Evolutionary conservation across 1,140 invertebrate species (phyloP), one percentile per base, ranked within the genome.

Genomic region (Cylas formicarius): DNA sequence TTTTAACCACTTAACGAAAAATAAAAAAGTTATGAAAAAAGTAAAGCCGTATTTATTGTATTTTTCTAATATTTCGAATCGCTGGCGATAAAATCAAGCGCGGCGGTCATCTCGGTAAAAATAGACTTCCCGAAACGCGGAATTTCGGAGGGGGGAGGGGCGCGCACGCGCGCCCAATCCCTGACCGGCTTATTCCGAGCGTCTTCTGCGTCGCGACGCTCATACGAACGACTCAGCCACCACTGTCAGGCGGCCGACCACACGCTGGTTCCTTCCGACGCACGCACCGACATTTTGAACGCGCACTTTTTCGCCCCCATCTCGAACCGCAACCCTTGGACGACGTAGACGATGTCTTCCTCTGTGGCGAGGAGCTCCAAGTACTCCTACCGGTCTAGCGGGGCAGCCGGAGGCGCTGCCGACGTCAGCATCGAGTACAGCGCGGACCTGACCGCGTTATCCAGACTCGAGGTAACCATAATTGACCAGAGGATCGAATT

Each of bases 371-470:
- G 86, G 73, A 77, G 81, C 57, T 87, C 86, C 65, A 91, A 90
- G 72, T 92, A 91, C 74, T 79, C 81, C 58, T 93, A 92, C 75
- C 81, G 84, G 66, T 84, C 82, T 60, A 77, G 76, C 58, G 84
- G 82, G 58, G 81, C 82, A 58, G 77, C 76, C 58, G 84, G 52
- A 20, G 75, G 69, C 19, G 83, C 83, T 65, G 84, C 86, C 66
- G 86, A 93, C 73, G 84, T 93, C 67, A 90, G 82, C 78, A 90
- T 93, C 73, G 90, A 92, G 73, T 92, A 92, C 74, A 83, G 81
- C 68, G 80, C 86, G 72, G 89, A 94, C 74, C 74, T 93, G 67
- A 90, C 84, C 72, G 84, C 87, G 68, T 79, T 93, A 67, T 83
- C 86, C 69, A 84, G 89, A 68, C 81, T 93, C 70, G 89, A 92